A percentile compares a stretch with the other conserved stretches of the same genome.
phyloP scores from a whole-genome alignment of 2,888 invertebrate genomes.

The Mesorhabditis sp. region DNA sequence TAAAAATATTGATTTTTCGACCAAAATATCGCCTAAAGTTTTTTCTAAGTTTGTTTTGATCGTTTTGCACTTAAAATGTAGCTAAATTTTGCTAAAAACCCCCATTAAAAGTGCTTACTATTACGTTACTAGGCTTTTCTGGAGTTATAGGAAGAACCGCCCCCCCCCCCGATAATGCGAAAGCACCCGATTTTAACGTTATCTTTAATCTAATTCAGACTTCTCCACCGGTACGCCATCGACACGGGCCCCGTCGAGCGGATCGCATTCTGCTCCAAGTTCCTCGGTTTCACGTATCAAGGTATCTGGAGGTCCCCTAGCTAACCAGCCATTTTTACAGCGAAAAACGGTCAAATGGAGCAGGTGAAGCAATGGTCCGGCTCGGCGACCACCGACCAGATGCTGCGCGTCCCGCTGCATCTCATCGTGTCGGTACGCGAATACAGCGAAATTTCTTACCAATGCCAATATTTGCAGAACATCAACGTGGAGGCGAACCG shows the following conservation, averaged over 20 bases:
- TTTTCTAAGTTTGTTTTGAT: not conserved
- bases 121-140: too few species aligned
- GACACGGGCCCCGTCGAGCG: slow-evolving; percentile 15
- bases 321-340: not conserved
- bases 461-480: slow-evolving; percentile 12
- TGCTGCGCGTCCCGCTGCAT: not conserved
- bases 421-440: slow-evolving; percentile 5
- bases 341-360: slow-evolving; percentile 11
- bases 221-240: slow-evolving; percentile 35
- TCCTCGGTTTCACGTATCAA: slow-evolving; percentile 26
- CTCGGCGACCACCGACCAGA: not conserved
- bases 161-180: too few species aligned
- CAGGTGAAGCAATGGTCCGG: slow-evolving; percentile 22
- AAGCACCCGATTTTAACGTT: not conserved
- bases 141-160: too few species aligned
- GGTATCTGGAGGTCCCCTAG: too few species aligned
- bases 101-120: not conserved
- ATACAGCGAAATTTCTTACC: not conserved
- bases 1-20: too few species aligned
- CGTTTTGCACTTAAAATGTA: not conserved
- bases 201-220: slow-evolving; percentile 10
- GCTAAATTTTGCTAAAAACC: not conserved
- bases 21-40: slow-evolving; percentile 14
- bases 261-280: slow-evolving; percentile 26
- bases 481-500: slow-evolving; percentile 53